Evolutionary conservation across 2,888 invertebrate genomes (phyloP), one percentile per base, ranked within the genome.

Genomic region (Ptychoptera albimana): DNA sequence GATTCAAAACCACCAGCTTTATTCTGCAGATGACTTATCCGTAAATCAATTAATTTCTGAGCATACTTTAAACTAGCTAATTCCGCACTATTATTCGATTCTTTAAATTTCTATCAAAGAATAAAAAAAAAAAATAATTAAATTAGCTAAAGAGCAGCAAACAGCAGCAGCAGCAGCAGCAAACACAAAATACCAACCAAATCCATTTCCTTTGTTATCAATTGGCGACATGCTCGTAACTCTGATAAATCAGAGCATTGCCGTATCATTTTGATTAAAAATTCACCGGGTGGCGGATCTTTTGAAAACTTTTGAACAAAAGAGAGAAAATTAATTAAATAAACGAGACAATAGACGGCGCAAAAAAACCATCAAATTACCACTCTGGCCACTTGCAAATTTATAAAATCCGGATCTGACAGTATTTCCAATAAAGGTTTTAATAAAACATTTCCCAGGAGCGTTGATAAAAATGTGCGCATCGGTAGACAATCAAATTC

Each of bases 191-290:
- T 10, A 23, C 37, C 46, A 36, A 50, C 50, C 37, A 45, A 41
- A 41, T 52, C 53, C 52, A 54, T 54, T 44, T 54, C 52, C 29
- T 47, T 50, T n/a, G 50, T 52, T 12, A 54, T 51, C 13, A 53
- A 39, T 43, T 53, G 52, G 8, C 54, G 47, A 42, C 50, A 49
- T 2, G 52, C 51, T 23, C 52, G 43, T 23, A 54, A 47, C 41
- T 54, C 54, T 2, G 49, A 47, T 8, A 52, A 38, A 46, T 53
- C 52, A 5, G 45, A 47, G 44, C 51, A 51, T 48, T 51, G 52
- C 8, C 52, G 44, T 2, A 54, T 42, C 3, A 50, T 45, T 46
- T 50, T 50, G 8, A 54, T 48, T 14, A 54, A 49, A 41, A 48
- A 50, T 36, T 54, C 54, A 9, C 49, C 49, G 8, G 52, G 47